Percentiles rank a stretch among this genome's conserved stretches.
Conservation (phyloP, 1,140 invertebrate genomes). For the Zaprionus taronus region DNA sequence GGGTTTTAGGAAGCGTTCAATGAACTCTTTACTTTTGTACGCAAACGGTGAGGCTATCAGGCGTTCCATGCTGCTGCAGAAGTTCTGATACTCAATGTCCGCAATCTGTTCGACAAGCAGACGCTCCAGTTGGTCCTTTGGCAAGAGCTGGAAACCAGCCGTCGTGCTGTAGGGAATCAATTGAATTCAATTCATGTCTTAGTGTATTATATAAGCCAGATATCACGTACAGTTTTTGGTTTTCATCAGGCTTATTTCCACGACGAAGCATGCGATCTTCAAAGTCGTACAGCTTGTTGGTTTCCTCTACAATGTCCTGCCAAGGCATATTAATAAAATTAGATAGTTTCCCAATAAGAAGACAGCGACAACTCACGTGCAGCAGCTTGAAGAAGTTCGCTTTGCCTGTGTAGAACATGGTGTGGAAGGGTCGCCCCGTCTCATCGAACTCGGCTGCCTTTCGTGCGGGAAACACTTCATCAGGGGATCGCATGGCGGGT, state of each 20-base stretch:
- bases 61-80: constrained; percentile 89
- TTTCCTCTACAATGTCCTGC: constrained; percentile 87
- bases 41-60: constrained; percentile 90
- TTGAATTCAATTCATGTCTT: neutral
- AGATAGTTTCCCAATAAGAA: neutral
- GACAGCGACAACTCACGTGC: constrained; percentile 87
- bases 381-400: constrained; percentile 93
- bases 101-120: constrained; percentile 89
- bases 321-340: neutral
- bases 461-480: constrained; percentile 92
- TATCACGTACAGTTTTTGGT: constrained; percentile 87
- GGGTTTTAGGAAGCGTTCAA: constrained; percentile 88
- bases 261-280: constrained; percentile 89
- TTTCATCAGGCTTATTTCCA: constrained; percentile 86
- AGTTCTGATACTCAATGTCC: constrained; percentile 91
- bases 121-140: constrained; percentile 88
- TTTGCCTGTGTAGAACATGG: constrained; percentile 94
- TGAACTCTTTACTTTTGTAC: constrained; percentile 88
- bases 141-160: constrained; percentile 88
- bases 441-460: constrained; percentile 96
- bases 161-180: constrained; percentile 84
- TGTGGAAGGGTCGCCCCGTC: constrained; percentile 93
- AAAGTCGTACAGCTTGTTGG: constrained; percentile 88
- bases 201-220: neutral
- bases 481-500: constrained; percentile 94